Percentiles rank a stretch among this genome's conserved stretches.
These are phyloP conservation scores for Sarcophaga bullata DNA, from an alignment of 1,140 invertebrate genomes.

Conservation along the genomic window DNA sequence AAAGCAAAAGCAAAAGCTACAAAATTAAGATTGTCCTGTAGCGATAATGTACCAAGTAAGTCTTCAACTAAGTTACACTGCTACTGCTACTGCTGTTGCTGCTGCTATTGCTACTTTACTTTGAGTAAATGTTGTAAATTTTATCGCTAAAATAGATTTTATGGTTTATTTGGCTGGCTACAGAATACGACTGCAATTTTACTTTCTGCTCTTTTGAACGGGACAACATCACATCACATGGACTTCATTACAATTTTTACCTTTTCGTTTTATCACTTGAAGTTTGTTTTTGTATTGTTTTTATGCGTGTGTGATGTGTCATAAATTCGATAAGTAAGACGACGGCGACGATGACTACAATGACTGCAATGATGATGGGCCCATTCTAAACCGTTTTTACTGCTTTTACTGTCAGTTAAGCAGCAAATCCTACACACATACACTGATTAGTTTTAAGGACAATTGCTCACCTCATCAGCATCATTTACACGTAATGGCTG, in stretches of 20 bases:
- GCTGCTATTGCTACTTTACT: too few relatives aligned
- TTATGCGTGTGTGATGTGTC: slow-evolving; percentile 50
- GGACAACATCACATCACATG: too few relatives aligned
- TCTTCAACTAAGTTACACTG: not conserved
- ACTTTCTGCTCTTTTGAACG: not conserved
- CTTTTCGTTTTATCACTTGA: slow-evolving; percentile 29
- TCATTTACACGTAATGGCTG: slow-evolving; percentile 64
- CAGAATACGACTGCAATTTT: not conserved
- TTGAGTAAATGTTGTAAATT: not conserved
- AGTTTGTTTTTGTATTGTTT: slow-evolving; percentile 26
- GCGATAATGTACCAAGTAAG: not conserved
- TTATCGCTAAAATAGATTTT: slow-evolving; percentile 2
- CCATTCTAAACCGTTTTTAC: slow-evolving; percentile 53
- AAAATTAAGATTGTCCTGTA: not conserved
- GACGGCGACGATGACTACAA: slow-evolving; percentile 33
- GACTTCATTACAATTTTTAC: slow-evolving; percentile 15
- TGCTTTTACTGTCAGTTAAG: slow-evolving; percentile 13
- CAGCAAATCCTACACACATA: slow-evolving; percentile 19
- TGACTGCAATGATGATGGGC: slow-evolving; percentile 50
- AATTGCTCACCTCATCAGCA: slow-evolving; percentile 63
- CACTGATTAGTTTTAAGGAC: slow-evolving; percentile 46
- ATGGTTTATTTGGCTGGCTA: not conserved
- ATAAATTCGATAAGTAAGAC: slow-evolving; percentile 64
- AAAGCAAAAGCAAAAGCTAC: too few relatives aligned
- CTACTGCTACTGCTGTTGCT: not conserved